Base-by-base conservation (phyloP, 2,797 vertebrate species). In the Naso thynnoides region DNA sequence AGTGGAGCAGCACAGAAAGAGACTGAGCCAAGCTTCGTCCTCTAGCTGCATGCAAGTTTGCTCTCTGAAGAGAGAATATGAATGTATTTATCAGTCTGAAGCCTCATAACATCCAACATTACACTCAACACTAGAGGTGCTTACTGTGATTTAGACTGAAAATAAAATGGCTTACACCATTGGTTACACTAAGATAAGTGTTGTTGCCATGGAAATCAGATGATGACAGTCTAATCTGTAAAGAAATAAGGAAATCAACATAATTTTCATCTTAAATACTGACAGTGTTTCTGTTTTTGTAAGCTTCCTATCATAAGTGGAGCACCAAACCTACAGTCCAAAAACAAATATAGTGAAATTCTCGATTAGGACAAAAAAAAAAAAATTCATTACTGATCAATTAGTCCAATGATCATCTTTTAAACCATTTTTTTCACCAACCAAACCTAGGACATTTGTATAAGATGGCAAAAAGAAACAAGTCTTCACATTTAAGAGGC, bases 1-100 rank as follows among this genome's bases (percentile, higher is more conserved):
- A 50, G 66, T 47, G 65, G 68, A 88, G 70, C 70, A 79, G 70
- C 73, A 79, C 76, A 59, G 27, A 36, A 36, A 75, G 79, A 84
- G 27, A 33, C 48, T 4, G 56, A 79, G 70, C 61, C 58, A 61
- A 49, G 57, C 58, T 47, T 60, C 60, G 50, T 83, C 49, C 55
- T 58, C 36, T 53, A 27, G 49, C 82, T 63, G 80, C 58, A 55
- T 64, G 57, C 62, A 78, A 79, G 77, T 79, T 81, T 58, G 45
- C 66, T 69, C 73, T 76, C 33, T 73, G 75, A 81, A 73, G 76
- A 83, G 36, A 27, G 86, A 72, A 82, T 66, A 69, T 79, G 81
- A 60, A 75, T 82, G 81, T 21, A 24, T 83, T 82, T 77, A 67
- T 85, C 36, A 2, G 78, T 80, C 78, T 52, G 74, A 83, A 65